Conservation (phyloP, 2,113 vertebrate genomes). For the Hymenochirus boettgeri region DNA sequence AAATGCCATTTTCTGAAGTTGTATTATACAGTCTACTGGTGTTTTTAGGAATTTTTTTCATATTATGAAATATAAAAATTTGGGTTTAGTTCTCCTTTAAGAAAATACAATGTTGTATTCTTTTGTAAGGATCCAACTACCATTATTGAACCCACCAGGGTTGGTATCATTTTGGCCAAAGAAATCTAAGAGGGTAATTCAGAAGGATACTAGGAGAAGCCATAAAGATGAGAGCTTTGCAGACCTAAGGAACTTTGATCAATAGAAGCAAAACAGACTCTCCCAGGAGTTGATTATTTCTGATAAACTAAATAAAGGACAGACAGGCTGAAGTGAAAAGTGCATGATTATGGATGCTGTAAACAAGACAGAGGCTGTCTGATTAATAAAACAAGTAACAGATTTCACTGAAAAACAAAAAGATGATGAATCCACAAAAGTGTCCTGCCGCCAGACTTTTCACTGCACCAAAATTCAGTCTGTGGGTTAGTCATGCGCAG, state of each 20-base stretch:
- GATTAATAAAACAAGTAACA: neutral
- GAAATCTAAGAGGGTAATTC: neutral
- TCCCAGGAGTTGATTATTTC: conserved; percentile 1
- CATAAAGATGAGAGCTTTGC: neutral
- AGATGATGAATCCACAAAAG: neutral
- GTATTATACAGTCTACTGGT: no score
- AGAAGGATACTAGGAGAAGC: neutral
- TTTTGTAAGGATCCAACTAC: neutral
- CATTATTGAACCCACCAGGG: neutral
- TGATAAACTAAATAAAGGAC: neutral
- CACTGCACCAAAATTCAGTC: neutral
- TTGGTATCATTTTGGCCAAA: neutral
- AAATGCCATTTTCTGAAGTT: no score
- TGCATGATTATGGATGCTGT: conserved; percentile 14
- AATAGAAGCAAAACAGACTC: neutral
- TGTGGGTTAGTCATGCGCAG: conserved; percentile 35
- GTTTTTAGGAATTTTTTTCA: no score
- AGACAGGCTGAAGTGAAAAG: conserved; percentile 12
- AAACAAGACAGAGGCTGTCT: neutral
- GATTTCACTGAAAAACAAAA: neutral
- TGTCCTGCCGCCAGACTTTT: neutral
- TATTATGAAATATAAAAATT: no score
- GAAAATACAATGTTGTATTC: neutral
- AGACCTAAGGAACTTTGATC: neutral
- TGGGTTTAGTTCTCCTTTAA: no score